Evolutionary conservation across 2,888 invertebrate species (phyloP).

Genomic region (Terebella lapidaria): DNA sequence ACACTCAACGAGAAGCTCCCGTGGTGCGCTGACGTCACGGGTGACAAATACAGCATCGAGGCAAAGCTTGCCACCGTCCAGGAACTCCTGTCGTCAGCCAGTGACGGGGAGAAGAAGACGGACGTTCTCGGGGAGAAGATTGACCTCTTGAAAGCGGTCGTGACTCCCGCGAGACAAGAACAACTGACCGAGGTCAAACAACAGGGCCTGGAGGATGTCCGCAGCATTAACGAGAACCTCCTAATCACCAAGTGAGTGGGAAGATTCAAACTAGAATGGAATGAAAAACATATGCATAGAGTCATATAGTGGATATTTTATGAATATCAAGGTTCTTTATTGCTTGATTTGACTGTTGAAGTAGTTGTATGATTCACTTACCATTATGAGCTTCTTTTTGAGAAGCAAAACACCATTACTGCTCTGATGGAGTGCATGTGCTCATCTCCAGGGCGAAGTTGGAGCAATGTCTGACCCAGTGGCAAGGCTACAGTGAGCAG

Average conservation of each 20-base stretch:
- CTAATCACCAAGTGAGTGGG: neutral
- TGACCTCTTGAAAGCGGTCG: slow-evolving; percentile 56
- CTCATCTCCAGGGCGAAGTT: slow-evolving; percentile 29
- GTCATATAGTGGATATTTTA: too few relatives aligned
- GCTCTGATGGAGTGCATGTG: too few relatives aligned
- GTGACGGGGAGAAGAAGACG: slow-evolving; percentile 63
- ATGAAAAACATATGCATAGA: too few relatives aligned
- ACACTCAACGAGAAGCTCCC: slow-evolving; percentile 80
- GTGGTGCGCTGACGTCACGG: slow-evolving; percentile 78
- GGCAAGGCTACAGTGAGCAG: slow-evolving; percentile 74
- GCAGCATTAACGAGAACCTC: neutral
- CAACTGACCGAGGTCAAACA: slow-evolving; percentile 37
- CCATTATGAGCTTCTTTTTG: too few relatives aligned
- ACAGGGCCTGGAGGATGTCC: neutral
- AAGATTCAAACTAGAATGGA: too few relatives aligned
- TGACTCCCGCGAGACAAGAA: slow-evolving; percentile 30
- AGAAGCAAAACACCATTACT: too few relatives aligned
- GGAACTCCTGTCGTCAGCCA: slow-evolving; percentile 59
- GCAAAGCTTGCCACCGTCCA: slow-evolving; percentile 71
- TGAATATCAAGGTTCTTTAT: too few relatives aligned
- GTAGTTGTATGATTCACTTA: too few relatives aligned
- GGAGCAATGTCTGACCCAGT: slow-evolving; percentile 53
- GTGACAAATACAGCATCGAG: slow-evolving; percentile 81
- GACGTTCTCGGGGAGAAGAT: slow-evolving; percentile 68
- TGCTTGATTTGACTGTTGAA: too few relatives aligned